A percentile compares a stretch with the other conserved stretches of the same genome.
Evolutionary conservation across 2,888 invertebrate genomes (phyloP).

Genomic region (Leucoma salicis): DNA sequence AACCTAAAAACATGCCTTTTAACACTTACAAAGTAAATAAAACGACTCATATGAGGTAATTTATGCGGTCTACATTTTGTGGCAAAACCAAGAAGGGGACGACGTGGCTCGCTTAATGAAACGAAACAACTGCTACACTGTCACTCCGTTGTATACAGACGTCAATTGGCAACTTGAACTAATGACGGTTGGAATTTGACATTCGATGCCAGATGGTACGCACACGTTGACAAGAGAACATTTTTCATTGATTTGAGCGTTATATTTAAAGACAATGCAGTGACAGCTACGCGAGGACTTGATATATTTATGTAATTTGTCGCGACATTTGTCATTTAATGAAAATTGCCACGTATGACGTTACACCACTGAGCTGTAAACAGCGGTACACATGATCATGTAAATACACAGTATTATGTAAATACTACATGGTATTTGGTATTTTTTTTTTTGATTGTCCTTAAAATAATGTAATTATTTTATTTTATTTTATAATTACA

Average conservation of each 20-base stretch:
- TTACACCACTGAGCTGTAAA: too few relatives aligned
- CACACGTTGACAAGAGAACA: conserved; percentile 21
- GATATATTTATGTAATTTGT: conserved; percentile 10
- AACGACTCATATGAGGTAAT: conserved; percentile 28
- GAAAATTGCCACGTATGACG: too few relatives aligned
- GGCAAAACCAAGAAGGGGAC: conserved; percentile 28
- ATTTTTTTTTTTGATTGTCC: too few relatives aligned
- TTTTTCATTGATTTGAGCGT: conserved; percentile 27
- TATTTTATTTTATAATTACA: too few relatives aligned
- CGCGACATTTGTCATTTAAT: conserved; percentile 43
- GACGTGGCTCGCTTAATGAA: conserved; percentile 33
- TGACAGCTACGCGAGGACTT: conserved; percentile 24
- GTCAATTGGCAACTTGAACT: conserved; percentile 42
- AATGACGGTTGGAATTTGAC: conserved; percentile 44
- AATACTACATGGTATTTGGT: too few relatives aligned
- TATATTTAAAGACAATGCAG: conserved; percentile 1
- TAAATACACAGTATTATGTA: too few relatives aligned
- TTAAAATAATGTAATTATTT: too few relatives aligned
- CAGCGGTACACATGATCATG: too few relatives aligned
- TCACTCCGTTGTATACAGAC: conserved; percentile 24
- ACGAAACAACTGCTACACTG: conserved; percentile 39
- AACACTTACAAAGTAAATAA: conserved; percentile 31
- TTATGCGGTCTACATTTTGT: conserved; percentile 34
- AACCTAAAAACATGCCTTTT: conserved; percentile 23
- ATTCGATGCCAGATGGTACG: conserved; percentile 36